These are phyloP conservation scores for Campylorhamphus procurvoides DNA, from an alignment of 2,113 vertebrate genomes.

Conservation along the genomic window DNA sequence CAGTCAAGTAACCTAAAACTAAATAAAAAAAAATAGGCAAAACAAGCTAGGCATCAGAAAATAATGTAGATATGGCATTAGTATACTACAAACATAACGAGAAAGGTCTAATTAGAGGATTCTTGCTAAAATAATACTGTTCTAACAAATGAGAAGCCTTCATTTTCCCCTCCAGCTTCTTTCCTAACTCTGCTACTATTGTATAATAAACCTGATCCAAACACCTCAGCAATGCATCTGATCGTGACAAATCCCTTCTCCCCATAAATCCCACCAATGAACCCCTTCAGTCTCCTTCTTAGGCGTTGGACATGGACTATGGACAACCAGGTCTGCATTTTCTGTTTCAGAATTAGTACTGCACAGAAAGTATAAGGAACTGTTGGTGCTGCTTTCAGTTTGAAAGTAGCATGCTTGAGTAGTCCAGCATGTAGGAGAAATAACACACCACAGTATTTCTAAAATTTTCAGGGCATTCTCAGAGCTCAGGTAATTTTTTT, in stretches of 20 bases:
- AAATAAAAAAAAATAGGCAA: neutral
- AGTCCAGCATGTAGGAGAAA: neutral
- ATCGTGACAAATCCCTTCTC: neutral
- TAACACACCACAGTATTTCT: neutral
- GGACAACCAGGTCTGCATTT: neutral
- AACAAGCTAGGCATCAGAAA: neutral
- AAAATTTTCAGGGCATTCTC: neutral
- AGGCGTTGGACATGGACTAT: neutral
- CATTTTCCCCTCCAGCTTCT: neutral
- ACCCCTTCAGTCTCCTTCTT: neutral
- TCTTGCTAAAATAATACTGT: neutral
- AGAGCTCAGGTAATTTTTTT: neutral
- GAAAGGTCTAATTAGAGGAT: neutral
- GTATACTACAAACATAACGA: neutral
- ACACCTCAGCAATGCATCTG: neutral
- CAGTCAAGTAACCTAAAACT: neutral
- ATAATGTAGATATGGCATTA: neutral
- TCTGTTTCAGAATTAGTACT: neutral
- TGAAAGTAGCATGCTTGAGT: neutral
- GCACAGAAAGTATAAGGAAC: neutral
- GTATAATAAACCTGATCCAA: neutral
- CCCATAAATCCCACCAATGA: fast-evolving
- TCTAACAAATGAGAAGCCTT: neutral
- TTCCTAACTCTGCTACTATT: neutral
- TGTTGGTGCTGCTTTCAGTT: neutral